Evolutionary conservation across 1,140 invertebrate genomes (phyloP).

Genomic region (Latrodectus geometricus): DNA sequence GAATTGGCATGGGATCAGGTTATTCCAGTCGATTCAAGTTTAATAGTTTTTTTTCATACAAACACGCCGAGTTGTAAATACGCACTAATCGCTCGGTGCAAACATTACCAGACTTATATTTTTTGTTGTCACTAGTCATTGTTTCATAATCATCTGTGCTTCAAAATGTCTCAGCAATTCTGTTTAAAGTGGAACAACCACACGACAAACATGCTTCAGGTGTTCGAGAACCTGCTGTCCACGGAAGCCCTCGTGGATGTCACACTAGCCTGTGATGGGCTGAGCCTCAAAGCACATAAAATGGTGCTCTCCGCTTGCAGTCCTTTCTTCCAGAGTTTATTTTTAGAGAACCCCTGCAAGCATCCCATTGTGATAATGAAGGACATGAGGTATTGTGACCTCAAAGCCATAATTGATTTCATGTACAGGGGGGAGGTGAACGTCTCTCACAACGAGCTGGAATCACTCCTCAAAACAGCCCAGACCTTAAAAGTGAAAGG

Average conservation of each 20-base stretch:
- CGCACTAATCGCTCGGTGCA: slow-evolving; percentile 57
- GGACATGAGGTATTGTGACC: slow-evolving; percentile 90
- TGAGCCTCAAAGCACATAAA: slow-evolving; percentile 94
- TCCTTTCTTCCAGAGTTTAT: slow-evolving; percentile 83
- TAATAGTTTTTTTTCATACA: too few species aligned
- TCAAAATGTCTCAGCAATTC: slow-evolving; percentile 73
- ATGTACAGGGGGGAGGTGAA: slow-evolving; percentile 96
- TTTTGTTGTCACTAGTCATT: slow-evolving; percentile 61
- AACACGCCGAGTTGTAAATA: slow-evolving; percentile 60
- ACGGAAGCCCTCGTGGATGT: slow-evolving; percentile 84
- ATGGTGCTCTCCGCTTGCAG: slow-evolving; percentile 82
- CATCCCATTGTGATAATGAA: slow-evolving; percentile 92
- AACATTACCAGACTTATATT: slow-evolving; percentile 40
- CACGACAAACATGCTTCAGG: slow-evolving; percentile 88
- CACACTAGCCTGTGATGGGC: slow-evolving; percentile 89
- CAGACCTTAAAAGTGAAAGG: slow-evolving; percentile 93
- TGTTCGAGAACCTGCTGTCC: slow-evolving; percentile 87
- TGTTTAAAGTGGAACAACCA: slow-evolving; percentile 95
- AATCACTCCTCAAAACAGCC: slow-evolving; percentile 87
- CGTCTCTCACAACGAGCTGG: slow-evolving; percentile 90
- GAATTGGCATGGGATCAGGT: too few species aligned
- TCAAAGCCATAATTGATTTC: slow-evolving; percentile 92
- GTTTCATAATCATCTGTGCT: slow-evolving; percentile 55
- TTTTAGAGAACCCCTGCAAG: slow-evolving; percentile 88
- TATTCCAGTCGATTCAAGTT: too few species aligned